Percentiles rank a stretch among this genome's conserved stretches.
Evolutionary conservation across 2,113 vertebrate species (phyloP).

Genomic region (Lepisosteus osseus): DNA sequence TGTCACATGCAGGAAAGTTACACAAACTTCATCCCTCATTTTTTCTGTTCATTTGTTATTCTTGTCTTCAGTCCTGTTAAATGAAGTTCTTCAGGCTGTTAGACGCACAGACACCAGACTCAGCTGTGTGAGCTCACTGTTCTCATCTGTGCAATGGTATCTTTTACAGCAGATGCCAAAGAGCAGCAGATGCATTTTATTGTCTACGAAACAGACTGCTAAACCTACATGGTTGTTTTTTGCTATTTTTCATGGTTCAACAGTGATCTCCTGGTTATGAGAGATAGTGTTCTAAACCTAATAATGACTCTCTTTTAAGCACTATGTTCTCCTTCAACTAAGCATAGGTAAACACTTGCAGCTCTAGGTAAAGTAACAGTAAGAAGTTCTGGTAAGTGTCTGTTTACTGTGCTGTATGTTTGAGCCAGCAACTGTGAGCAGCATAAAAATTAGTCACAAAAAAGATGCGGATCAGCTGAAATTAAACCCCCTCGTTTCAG

Average conservation of each 20-base stretch:
- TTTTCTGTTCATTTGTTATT: too few species aligned
- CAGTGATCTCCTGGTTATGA: background rate
- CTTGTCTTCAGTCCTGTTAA: background rate
- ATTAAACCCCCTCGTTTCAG: background rate
- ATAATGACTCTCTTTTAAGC: background rate
- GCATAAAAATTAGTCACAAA: background rate
- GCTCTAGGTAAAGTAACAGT: too few species aligned
- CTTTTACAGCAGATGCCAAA: background rate
- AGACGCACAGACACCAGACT: background rate
- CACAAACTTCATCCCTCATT: too few species aligned
- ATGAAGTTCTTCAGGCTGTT: background rate
- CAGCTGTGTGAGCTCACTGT: too few species aligned
- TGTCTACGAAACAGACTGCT: background rate
- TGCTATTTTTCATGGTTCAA: too few species aligned
- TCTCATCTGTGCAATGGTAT: background rate
- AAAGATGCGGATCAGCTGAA: background rate
- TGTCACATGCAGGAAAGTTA: too few species aligned
- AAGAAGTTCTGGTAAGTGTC: background rate
- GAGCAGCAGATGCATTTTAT: background rate
- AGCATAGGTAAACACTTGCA: background rate
- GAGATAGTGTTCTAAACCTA: background rate
- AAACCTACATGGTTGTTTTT: background rate
- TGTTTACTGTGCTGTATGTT: background rate
- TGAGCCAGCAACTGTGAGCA: background rate
- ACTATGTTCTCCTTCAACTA: background rate